These are phyloP conservation scores for Gymnothorax reevesii DNA, from an alignment of 2,797 vertebrate species.

Conservation along the genomic window DNA sequence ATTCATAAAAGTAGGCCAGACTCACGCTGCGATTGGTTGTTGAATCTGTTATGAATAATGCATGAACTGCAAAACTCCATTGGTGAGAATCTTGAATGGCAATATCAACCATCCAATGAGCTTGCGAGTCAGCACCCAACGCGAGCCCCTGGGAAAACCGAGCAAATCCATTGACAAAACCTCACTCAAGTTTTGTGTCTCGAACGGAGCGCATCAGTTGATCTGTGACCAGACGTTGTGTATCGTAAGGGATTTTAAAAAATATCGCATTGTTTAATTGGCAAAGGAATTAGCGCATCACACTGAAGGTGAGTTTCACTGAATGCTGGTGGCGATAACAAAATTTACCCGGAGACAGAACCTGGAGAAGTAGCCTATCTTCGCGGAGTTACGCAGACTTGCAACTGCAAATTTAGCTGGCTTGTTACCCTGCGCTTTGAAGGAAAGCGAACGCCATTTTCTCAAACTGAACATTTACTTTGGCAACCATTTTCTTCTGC, in stretches of 20 bases:
- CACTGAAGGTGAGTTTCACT: constrained; percentile 58
- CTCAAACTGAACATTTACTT: constrained; percentile 61
- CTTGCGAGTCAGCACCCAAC: constrained; percentile 36
- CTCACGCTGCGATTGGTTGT: constrained; percentile 61
- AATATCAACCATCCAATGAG: constrained; percentile 55
- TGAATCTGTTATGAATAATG: constrained; percentile 51
- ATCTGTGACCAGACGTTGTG: constrained; percentile 28
- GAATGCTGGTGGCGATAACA: not conserved
- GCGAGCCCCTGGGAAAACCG: constrained; percentile 61
- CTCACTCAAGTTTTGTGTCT: constrained; percentile 75
- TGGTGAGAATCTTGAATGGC: constrained; percentile 60
- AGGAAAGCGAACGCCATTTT: constrained; percentile 70
- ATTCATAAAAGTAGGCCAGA: constrained; percentile 79
- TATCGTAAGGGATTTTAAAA: constrained; percentile 58
- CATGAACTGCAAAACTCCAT: constrained; percentile 42
- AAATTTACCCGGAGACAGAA: not conserved
- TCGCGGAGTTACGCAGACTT: constrained; percentile 28
- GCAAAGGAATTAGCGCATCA: constrained; percentile 36
- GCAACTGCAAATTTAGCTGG: constrained; percentile 46
- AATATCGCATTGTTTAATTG: constrained; percentile 32
- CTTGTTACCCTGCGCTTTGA: constrained; percentile 38
- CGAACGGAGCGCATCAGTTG: constrained; percentile 48
- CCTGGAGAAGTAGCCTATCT: not conserved
- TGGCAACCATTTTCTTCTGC: constrained; percentile 63
- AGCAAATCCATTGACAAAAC: constrained; percentile 63